Evolutionary conservation across 1,140 invertebrate genomes (phyloP), one percentile per base, ranked within the genome.

Genomic region (Bombus ignitus): DNA sequence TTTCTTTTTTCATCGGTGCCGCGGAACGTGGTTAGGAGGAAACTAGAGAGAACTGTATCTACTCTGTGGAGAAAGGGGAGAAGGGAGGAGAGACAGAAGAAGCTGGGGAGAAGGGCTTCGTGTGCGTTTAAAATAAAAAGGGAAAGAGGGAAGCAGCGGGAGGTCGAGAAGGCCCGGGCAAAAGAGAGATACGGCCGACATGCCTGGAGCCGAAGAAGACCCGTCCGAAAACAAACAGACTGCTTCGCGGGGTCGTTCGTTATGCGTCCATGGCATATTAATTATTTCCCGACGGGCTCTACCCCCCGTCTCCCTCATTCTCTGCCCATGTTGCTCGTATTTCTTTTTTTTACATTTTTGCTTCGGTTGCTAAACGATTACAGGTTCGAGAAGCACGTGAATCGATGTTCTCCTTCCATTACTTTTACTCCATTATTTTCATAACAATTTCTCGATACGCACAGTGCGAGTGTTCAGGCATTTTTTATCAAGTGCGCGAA

Each of bases 261-360:
- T 93, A 93, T 93, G 90, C 90, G 92, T 92, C 90, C 91, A 79
- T 88, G 92, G 93, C 92, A 93, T 93, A 93, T 94, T 93, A 93
- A 93, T 93, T 94, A 93, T 93, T 93, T 91, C 87, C 86, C 87
- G 90, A 90, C 88, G 83, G 86, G 72, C 81, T 39, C 72, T 25
- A 44, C 37, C 68, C 87, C 80, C 71, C 35, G 78, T 32, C 37
- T 44, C 37, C 28, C 81, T 68, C 18, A n/a, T 57, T 81, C 42
- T 71, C 66, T n/a, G 15, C 12, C 59, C 72, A 47, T 76, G 57
- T 72, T n/a, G 73, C 42, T 85, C 72, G 39, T 76, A 78, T 53
- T 71, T 85, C 79, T 79, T 85, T 47, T 59, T 65, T 85, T 72
- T 85, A 53, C 72, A 77, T 80, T 74, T 68, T 82, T 62, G 25